A percentile compares a stretch with the other conserved stretches of the same genome.
Evolutionary conservation across 1,140 invertebrate species (phyloP).

Genomic region (Thaumatotibia leucotreta): DNA sequence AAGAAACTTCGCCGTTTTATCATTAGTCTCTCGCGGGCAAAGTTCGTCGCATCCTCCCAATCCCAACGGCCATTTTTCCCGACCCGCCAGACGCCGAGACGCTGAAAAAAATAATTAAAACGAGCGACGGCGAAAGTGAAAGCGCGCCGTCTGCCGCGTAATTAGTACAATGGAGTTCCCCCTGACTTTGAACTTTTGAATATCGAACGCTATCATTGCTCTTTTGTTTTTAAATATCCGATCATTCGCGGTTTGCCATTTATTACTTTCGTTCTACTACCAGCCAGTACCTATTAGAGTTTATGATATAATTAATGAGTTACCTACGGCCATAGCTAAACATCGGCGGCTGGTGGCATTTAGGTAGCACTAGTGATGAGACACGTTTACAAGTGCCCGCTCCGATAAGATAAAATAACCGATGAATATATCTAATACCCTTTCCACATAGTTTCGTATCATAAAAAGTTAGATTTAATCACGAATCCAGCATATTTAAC

Average conservation of each 20-base stretch:
- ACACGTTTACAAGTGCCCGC: too few species aligned
- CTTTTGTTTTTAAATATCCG: not conserved
- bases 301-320: too few species aligned
- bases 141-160: conserved; percentile 73
- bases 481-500: too few species aligned
- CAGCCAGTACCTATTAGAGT: not conserved
- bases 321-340: too few species aligned
- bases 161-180: conserved; percentile 75
- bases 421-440: too few species aligned
- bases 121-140: conserved; percentile 65
- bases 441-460: too few species aligned
- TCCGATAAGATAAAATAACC: too few species aligned
- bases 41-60: conserved; percentile 27
- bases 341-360: too few species aligned
- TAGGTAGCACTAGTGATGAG: too few species aligned
- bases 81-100: conserved; percentile 70
- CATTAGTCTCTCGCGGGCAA: not conserved
- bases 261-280: not conserved
- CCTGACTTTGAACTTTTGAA: conserved; percentile 68
- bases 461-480: too few species aligned
- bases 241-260: not conserved
- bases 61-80: conserved; percentile 53
- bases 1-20: too few species aligned
- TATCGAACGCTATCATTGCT: conserved; percentile 22
- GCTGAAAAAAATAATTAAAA: conserved; percentile 75